Base-by-base conservation (phyloP, 2,888 invertebrate species). In the Tiliacea citrago region DNA sequence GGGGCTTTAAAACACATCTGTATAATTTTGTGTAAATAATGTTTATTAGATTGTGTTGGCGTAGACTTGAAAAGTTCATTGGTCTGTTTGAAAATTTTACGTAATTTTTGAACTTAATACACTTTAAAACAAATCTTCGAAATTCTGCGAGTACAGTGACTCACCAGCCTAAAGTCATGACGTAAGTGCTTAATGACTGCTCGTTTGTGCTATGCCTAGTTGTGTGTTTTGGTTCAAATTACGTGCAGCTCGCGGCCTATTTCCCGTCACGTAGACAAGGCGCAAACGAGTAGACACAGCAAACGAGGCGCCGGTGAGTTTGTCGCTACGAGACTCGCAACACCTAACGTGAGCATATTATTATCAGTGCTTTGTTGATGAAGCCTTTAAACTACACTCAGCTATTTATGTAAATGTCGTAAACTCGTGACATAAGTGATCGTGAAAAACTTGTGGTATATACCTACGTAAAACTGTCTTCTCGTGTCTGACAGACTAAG, bases 201-300 rank as follows among this genome's bases (percentile, higher is more conserved):
- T 86, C 82, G 82, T 86, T 87, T 87, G 80, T 85, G 71, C 72
- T 73, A 84, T 81, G 68, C 42, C 39, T 71, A 73, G 74, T 58
- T 73, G 65, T 80, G 77, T 88, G 85, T 87, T 86, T 80, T 82
- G 77, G 88, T 88, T 86, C 82, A 85, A 83, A 82, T 84, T 84
- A 80, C 81, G 81, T 84, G 84, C 82, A 77, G 88, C 84, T 88
- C 82, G 85, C 86, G 90, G 91, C 92, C 91, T 91, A 91, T 91
- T 93, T 92, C 90, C 88, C 87, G 92, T 92, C 93, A 93, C 93
- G 92, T 93, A 90, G 89, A 73, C 77, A 82, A 88, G 88, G 88
- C 89, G 86, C 92, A 91, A 92, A 93, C 92, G 91, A 92, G 88
- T 77, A 79, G 90, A 86, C 86, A 86, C 87, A 88, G 82, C 90